A percentile compares a stretch with the other conserved stretches of the same genome.
Evolutionary conservation across 2,797 vertebrate genomes (phyloP).

Genomic region (Danio aesculapii): DNA sequence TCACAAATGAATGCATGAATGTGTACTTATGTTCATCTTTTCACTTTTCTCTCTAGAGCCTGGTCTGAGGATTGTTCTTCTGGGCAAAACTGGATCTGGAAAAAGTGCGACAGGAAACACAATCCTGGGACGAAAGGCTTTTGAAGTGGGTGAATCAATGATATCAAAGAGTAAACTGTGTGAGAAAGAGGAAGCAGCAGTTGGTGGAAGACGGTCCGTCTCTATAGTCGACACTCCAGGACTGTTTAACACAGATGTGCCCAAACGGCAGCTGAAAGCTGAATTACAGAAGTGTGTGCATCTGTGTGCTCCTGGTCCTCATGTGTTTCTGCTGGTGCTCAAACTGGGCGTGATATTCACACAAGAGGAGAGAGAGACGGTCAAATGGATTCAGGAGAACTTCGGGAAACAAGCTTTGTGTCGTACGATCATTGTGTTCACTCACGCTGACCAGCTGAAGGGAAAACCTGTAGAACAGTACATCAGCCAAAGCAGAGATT

Average conservation of each 20-base stretch:
- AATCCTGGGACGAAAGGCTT: neutral
- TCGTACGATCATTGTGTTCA: too few relatives aligned
- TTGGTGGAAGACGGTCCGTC: neutral
- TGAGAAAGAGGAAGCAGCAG: neutral
- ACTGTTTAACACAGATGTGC: neutral
- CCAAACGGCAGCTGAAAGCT: neutral
- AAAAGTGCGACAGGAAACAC: slow-evolving; percentile 44
- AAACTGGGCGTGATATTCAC: too few relatives aligned
- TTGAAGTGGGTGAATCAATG: neutral
- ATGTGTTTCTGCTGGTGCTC: too few relatives aligned
- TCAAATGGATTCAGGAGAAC: too few relatives aligned
- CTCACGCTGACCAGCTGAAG: too few relatives aligned
- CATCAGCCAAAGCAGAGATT: too few relatives aligned
- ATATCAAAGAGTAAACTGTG: neutral
- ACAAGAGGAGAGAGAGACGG: too few relatives aligned
- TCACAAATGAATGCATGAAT: too few relatives aligned
- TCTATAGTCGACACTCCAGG: slow-evolving; percentile 43
- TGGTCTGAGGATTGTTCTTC: slow-evolving; percentile 22
- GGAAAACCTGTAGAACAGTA: too few relatives aligned
- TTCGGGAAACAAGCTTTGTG: too few relatives aligned
- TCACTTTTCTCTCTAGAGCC: neutral
- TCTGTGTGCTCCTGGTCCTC: fast-evolving
- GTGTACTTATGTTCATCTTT: too few relatives aligned
- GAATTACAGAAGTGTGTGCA: neutral
- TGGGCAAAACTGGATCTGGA: slow-evolving; percentile 40